Evolutionary conservation across 2,113 vertebrate species (phyloP).

Genomic region (Microtus montanus): DNA sequence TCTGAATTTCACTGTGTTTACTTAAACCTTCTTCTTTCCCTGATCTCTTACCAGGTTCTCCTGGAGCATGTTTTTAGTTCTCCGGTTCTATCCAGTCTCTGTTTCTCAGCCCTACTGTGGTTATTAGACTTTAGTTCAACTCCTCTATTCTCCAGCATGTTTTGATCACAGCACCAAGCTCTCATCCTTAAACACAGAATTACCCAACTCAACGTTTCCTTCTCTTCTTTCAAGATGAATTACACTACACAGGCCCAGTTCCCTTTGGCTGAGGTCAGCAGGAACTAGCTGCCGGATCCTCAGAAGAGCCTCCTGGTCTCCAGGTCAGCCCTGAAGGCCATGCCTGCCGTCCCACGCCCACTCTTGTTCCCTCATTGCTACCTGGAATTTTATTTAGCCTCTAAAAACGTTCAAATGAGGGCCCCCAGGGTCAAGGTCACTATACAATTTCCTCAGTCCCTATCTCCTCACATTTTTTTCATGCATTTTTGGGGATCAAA

Average conservation of each 20-base stretch:
- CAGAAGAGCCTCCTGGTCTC: background rate
- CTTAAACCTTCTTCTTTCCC: background rate
- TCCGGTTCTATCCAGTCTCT: no score
- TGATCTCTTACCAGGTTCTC: background rate
- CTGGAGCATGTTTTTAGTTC: background rate
- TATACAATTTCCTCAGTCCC: background rate
- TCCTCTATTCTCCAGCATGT: background rate
- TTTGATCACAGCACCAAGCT: background rate
- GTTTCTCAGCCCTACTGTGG: background rate
- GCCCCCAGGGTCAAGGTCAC: background rate
- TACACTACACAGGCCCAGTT: background rate
- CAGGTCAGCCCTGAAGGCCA: background rate
- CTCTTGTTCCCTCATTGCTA: no score
- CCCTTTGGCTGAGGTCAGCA: background rate
- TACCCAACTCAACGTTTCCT: background rate
- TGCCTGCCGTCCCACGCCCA: rapidly evolving
- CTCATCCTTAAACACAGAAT: background rate
- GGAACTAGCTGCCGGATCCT: background rate
- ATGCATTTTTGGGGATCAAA: background rate
- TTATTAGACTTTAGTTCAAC: background rate
- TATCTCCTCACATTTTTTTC: background rate
- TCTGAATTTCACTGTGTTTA: background rate
- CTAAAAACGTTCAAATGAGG: background rate
- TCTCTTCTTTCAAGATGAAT: background rate
- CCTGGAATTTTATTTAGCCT: background rate